Evolutionary conservation across 2,888 invertebrate species (phyloP), one percentile per base, ranked within the genome.

Genomic region (Slavum lentiscoides): DNA sequence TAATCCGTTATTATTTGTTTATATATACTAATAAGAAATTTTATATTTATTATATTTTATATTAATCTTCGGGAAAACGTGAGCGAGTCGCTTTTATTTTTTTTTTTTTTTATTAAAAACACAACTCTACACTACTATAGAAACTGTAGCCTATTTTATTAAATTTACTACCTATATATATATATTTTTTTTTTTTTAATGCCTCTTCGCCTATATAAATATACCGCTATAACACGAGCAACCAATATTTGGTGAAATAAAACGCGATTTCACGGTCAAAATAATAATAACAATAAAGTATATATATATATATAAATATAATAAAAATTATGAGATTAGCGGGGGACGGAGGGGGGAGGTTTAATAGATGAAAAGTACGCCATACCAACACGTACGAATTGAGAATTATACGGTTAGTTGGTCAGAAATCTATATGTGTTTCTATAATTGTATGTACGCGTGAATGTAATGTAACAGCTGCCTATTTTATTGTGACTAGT

Each of bases 191-290:
- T 55, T 19, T 17, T 4, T 19, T 6, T 4, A 55, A 55, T 19
- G 17, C 19, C 6, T 19, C 19, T 55, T 55, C 19, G 19, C 17
- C 55, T 55, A 55, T 19, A 30, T 30, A 30, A 21, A 43, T 58
- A n/a, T 67, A 75, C 58, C 75, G 75, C 67, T 67, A 59, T 67
- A 39, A 39, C 8, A 7, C 15, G 58, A 39, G 37, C 58, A 17
- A 39, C 11, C 23, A 59, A 67, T 75, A 67, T 75, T 67, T 58
- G 66, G 17, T 58, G 21, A 58, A 19, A 23, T 23, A 30, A 67
- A 67, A 59, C 30, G 58, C 43, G 43, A 75, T 75, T 75, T 75
- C 75, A 75, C 67, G 75, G 75, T 75, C 21, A 75, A 58, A 67
- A 59, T 58, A 43, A 75, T 58, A 13, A 64, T 15, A 21, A 64